These are phyloP conservation scores for Aplodontia rufa DNA, from an alignment of 2,113 vertebrate species.

Conservation along the genomic window DNA sequence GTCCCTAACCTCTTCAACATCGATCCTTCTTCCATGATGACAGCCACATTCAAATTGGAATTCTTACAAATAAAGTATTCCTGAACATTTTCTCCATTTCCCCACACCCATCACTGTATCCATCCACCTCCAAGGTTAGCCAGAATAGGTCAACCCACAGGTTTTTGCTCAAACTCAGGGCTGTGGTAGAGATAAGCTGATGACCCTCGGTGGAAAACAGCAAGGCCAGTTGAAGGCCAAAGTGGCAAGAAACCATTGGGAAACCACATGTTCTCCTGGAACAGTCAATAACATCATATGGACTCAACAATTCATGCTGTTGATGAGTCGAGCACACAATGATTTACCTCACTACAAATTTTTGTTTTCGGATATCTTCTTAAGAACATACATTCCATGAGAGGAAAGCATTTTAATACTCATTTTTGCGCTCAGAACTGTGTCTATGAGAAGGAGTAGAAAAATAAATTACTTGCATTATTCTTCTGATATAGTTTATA, in stretches of 20 bases:
- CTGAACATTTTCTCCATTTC: neutral
- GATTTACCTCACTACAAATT: slow-evolving; percentile 14
- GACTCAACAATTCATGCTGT: neutral
- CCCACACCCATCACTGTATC: too few species aligned
- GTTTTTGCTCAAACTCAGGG: neutral
- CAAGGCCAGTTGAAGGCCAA: neutral
- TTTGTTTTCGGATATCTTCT: slow-evolving; percentile 31
- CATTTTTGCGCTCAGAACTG: neutral
- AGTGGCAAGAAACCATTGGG: neutral
- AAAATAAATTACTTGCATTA: neutral
- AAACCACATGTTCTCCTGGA: neutral
- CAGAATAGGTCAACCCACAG: neutral
- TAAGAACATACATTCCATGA: neutral
- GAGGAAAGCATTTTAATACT: neutral
- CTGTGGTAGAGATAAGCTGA: neutral
- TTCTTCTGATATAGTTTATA: neutral
- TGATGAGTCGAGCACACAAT: neutral
- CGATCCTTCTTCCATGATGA: neutral
- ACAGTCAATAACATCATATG: neutral
- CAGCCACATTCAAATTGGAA: neutral
- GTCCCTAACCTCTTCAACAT: neutral
- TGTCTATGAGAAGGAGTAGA: neutral
- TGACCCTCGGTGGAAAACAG: neutral
- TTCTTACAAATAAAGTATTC: neutral
- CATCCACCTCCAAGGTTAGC: neutral